Evolutionary conservation across 2,797 vertebrate genomes (phyloP), one percentile per base, ranked within the genome.

Genomic region (Chaetodon trifasciatus): DNA sequence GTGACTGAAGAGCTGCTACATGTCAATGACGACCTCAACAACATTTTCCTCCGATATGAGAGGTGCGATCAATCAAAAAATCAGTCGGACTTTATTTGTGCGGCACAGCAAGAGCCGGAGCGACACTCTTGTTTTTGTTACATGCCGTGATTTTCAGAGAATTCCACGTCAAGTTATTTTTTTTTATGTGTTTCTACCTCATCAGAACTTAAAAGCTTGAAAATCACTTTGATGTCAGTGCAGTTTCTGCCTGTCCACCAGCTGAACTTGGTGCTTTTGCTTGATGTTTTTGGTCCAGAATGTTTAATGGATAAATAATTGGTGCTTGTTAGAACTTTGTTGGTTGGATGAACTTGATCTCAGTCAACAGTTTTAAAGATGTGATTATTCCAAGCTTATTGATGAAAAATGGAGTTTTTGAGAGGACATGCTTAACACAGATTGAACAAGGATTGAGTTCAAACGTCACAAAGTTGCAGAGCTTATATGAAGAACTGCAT

Each of bases 11-110:
- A 99, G 81, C 95, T 99, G 86, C 94, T 99, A 12, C 97, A 97
- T 0, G 97, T 97, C 92, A 99, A 99, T 0, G 98, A 99, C 2
- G 97, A 99, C 92, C 95, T 99, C 93, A 99, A 99, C 92, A 99
- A 99, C 0, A 96, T 98, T 80, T 99, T 99, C 92, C 97, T 99
- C 42, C 91, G 98, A 80, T 98, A 97, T 0, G 98, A 98, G 90
- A 97, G 98, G 98, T 98, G 69, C 21, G 8, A 13, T 56, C 2
- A 23, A 19, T 47, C 39, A 39, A 42, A 39, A 12, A 6, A n/a
- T 47, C 46, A 28, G 0, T 71, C 44, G 28, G 35, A 46, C 28
- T 58, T 10, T 3, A 46, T 44, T 40, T 39, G 6, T 53, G n/a
- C 17, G 13, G 17, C 12, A 24, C 39, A 70, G 49, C 24, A 37